A percentile compares a stretch with the other conserved stretches of the same genome.
These are phyloP conservation scores for Muscicapa comitata DNA, from an alignment of 2,797 vertebrate genomes.

Conservation along the genomic window DNA sequence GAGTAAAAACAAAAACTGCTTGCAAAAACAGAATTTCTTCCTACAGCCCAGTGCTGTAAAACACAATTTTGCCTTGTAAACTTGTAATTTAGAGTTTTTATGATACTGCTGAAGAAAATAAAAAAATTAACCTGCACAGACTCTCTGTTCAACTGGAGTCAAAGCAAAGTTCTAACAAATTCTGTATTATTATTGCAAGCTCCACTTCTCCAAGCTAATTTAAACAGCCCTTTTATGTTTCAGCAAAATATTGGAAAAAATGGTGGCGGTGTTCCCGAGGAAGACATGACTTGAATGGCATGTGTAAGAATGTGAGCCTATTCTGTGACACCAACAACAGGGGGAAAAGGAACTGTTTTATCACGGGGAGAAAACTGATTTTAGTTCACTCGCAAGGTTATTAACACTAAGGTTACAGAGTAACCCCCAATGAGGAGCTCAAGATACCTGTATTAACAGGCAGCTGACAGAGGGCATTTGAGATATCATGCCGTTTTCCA, in stretches of 20 bases:
- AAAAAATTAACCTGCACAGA: not conserved
- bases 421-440: not conserved
- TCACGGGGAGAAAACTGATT: not conserved
- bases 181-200: not conserved
- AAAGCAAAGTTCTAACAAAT: not conserved
- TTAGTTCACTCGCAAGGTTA: not conserved
- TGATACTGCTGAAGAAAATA: not conserved
- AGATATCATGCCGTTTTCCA: not conserved
- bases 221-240: not conserved
- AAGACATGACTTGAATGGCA: not conserved
- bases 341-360: not conserved
- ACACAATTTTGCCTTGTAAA: not conserved
- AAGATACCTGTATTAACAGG: not conserved
- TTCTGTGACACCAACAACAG: not conserved
- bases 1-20: not conserved
- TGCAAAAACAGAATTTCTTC: not conserved
- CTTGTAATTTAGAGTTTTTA: not conserved
- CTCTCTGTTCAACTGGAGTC: not conserved
- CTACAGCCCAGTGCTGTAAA: not conserved
- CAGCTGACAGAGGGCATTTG: not conserved
- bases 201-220: not conserved
- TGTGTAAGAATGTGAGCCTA: fast-evolving
- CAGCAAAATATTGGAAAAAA: not conserved
- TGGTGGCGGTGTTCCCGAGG: fast-evolving
- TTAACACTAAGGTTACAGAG: not conserved